Conservation (phyloP, 2,113 vertebrate species). For the Herpetotheres cachinnans region DNA sequence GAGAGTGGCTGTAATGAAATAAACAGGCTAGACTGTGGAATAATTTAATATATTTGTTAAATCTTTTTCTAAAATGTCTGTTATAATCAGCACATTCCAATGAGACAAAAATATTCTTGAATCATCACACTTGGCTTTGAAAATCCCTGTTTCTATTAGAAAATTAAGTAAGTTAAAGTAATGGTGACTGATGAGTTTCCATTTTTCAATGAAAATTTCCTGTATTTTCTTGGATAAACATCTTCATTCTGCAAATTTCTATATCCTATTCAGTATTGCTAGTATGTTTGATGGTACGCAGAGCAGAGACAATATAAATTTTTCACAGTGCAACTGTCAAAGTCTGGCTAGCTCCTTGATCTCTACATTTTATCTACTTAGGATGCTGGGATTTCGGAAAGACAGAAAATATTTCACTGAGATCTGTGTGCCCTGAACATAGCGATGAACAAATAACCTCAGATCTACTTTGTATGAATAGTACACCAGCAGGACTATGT, state of each 20-base stretch:
- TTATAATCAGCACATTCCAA: neutral
- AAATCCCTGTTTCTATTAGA: neutral
- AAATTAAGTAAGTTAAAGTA: neutral
- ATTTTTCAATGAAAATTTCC: neutral
- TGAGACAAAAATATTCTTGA: neutral
- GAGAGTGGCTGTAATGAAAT: neutral
- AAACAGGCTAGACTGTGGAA: neutral
- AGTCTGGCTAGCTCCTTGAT: neutral
- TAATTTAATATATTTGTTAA: neutral
- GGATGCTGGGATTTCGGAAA: neutral
- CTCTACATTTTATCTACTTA: neutral
- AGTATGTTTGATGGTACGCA: neutral
- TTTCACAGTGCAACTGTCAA: neutral
- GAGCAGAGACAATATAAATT: neutral
- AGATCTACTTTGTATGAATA: neutral
- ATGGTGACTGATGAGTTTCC: neutral
- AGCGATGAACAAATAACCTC: neutral
- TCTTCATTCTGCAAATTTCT: neutral
- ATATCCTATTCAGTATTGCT: neutral
- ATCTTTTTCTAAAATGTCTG: neutral
- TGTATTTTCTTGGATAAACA: neutral
- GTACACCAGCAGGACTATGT: neutral
- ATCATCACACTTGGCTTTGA: neutral
- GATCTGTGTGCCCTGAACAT: neutral
- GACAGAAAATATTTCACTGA: neutral